Conservation (phyloP, 1,140 invertebrate genomes). For the Lineus longissimus region DNA sequence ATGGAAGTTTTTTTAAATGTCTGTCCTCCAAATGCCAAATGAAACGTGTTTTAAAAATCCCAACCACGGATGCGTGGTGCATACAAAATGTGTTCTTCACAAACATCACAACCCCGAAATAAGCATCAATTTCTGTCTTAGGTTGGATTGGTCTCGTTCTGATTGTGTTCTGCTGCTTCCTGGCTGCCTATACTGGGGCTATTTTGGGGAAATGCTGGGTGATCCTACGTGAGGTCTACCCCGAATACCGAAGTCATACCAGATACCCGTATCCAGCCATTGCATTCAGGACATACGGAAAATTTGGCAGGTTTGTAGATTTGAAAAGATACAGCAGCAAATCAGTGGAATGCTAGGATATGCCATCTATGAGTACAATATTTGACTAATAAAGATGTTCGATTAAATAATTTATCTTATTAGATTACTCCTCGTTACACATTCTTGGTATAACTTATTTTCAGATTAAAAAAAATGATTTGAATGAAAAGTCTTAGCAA, state of each 20-base stretch:
- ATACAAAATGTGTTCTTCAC: no score
- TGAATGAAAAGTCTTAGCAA: no score
- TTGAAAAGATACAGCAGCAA: not conserved
- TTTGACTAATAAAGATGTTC: constrained; percentile 1
- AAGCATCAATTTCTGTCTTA: constrained; percentile 39
- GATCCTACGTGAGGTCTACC: constrained; percentile 66
- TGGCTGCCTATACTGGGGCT: constrained; percentile 60
- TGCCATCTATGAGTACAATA: not conserved
- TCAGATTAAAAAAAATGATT: no score
- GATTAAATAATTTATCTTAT: constrained; percentile 1
- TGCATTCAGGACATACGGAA: constrained; percentile 61
- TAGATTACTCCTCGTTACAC: no score
- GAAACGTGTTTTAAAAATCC: no score
- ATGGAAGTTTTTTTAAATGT: no score
- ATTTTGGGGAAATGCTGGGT: constrained; percentile 66
- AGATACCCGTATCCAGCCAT: constrained; percentile 69
- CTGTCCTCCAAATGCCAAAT: no score
- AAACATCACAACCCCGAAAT: not conserved
- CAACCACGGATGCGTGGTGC: no score
- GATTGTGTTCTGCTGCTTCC: constrained; percentile 60
- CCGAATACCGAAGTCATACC: constrained; percentile 59
- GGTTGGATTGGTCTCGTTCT: constrained; percentile 65
- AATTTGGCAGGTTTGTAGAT: constrained; percentile 58
- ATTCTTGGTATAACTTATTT: no score
- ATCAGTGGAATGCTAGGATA: no score